Conservation (phyloP, 2,113 vertebrate species). For the Anarhynchus alexandrinus region DNA sequence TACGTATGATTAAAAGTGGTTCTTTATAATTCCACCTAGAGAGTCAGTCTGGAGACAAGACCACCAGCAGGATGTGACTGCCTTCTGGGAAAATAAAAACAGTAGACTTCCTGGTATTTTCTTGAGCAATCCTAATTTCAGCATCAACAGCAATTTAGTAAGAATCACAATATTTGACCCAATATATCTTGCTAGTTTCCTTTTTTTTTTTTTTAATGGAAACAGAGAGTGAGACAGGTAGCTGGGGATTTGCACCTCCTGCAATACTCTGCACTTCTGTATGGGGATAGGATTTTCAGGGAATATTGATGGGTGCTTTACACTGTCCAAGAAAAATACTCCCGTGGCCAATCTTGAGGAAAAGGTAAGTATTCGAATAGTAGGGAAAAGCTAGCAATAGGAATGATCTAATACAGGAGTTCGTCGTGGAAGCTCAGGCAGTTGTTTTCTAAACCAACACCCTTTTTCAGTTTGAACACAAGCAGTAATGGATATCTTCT, state of each 20-base stretch:
- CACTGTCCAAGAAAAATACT: not conserved
- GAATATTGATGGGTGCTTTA: not conserved
- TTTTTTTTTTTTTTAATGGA: not conserved
- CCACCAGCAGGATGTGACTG: not conserved
- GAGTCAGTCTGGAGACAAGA: not conserved
- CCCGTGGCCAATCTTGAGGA: not conserved
- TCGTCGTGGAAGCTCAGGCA: not conserved
- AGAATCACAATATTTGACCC: not conserved
- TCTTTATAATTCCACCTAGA: not conserved
- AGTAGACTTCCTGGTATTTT: not conserved
- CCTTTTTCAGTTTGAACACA: slow-evolving; percentile 22
- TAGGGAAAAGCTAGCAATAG: not conserved
- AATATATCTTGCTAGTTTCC: not conserved
- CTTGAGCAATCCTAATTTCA: not conserved
- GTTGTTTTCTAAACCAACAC: slow-evolving; percentile 34
- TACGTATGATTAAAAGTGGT: not conserved
- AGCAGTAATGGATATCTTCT: not conserved
- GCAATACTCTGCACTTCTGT: not conserved
- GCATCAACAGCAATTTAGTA: not conserved
- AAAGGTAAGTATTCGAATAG: not conserved
- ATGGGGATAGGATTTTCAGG: not conserved
- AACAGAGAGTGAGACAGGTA: not conserved
- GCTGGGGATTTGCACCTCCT: not conserved
- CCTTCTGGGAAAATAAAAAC: not conserved
- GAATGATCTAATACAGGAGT: not conserved